Base-by-base conservation (phyloP, 2,113 vertebrate species). In the Elachura formosa region DNA sequence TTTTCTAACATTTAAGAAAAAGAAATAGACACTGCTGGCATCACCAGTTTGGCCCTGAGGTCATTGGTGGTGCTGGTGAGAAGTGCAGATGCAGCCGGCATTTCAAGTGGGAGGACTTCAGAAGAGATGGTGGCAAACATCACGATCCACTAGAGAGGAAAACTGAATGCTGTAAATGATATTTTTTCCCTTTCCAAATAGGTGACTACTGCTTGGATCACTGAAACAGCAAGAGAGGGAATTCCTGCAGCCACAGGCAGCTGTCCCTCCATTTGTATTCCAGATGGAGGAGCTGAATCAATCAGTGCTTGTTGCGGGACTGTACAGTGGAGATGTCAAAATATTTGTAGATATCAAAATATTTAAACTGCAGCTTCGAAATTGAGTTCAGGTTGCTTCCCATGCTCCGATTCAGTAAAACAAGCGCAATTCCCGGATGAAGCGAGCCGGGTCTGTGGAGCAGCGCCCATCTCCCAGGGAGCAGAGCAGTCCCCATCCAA, bases 251-350 rank as follows among this genome's bases (percentile, higher is more conserved):
- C 45, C 36, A 17, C 5, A n/a, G 52, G 51, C 78, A 66, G n/a
- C 54, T 40, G 15, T 36, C 28, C 12, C 16, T 24, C 66, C 87
- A 9, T 49, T 34, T 80, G 28, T 66, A 28, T 62, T 91, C 85
- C 93, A 98, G 98, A 98, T 98, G 92, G 98, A 98, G 5, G 96
- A 97, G 1, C 15, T 98, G 84, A 98, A 96, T 84, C 98, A 97
- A n/a, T 79, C 97, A 79, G 96, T 97, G 86, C 51, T 13, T 48
- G 6, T 14, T 8, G 0, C 71, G n/a, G 45, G 11, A 10, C 26
- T 22, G 18, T 14, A 46, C 10, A 22, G 52, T 2, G 22, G 0
- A 55, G 12, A 11, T 36, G 31, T 46, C 78, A 33, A 17, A 87
- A 54, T 45, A 56, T 14, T 74, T n/a, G n/a, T n/a, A 55, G 12